Percentiles rank a stretch among this genome's conserved stretches.
phyloP scores from a whole-genome alignment of 2,113 vertebrate genomes.

The Lates calcarifer region DNA sequence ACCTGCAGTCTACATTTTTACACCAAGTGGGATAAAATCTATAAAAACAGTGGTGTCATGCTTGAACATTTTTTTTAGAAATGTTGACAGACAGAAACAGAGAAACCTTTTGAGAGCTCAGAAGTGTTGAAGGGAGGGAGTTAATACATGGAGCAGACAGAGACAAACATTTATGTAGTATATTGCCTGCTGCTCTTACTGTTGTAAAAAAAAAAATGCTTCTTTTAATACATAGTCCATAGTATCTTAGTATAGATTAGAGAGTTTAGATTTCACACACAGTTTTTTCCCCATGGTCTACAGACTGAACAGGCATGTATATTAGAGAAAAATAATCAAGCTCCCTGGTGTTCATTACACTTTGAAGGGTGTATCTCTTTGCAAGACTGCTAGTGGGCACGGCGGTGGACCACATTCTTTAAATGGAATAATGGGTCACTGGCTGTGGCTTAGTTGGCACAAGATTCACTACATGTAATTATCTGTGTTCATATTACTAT shows the following conservation, averaged over 20 bases:
- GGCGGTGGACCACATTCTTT: constrained; percentile 7
- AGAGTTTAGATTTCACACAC: not conserved
- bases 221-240: not conserved
- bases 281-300: not conserved
- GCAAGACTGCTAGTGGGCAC: not conserved
- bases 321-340: not conserved
- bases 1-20: not conserved
- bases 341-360: not conserved
- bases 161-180: not conserved
- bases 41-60: not conserved
- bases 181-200: constrained; percentile 4
- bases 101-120: constrained; percentile 10
- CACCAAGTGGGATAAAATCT: constrained; percentile 9
- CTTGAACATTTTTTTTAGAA: not conserved
- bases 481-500: constrained; percentile 20
- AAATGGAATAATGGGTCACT: constrained; percentile 9
- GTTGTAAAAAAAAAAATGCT: not conserved
- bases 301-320: not conserved
- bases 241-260: not conserved
- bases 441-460: not conserved
- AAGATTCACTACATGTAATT: constrained; percentile 17
- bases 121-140: not conserved
- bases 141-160: not conserved
- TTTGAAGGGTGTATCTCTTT: not conserved
- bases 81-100: constrained; percentile 4